phyloP scores from a whole-genome alignment of 2,113 vertebrate genomes.

The Atherinomorus stipes region DNA sequence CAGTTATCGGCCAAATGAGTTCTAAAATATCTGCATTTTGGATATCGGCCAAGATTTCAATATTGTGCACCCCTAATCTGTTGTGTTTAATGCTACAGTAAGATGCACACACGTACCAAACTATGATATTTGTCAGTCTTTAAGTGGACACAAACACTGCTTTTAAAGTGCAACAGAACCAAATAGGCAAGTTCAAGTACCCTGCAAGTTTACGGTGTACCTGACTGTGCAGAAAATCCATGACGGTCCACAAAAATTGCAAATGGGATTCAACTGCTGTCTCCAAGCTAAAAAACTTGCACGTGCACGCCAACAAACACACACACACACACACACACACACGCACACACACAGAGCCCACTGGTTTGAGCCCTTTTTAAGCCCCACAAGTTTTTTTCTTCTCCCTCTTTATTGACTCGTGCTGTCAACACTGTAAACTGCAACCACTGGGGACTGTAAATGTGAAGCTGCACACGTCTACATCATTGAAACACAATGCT shows the following conservation, averaged over 20 bases:
- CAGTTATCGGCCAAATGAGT: too few relatives aligned
- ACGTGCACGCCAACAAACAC: not conserved
- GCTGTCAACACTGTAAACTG: not conserved
- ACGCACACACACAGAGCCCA: not conserved
- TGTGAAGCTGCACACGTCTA: constrained; percentile 22
- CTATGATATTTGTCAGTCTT: not conserved
- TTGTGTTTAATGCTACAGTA: too few relatives aligned
- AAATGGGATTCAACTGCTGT: too few relatives aligned
- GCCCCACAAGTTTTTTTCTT: constrained; percentile 35
- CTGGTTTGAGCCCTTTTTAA: constrained; percentile 39
- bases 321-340: not conserved
- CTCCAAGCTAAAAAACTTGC: not conserved
- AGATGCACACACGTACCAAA: not conserved
- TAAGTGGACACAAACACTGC: not conserved
- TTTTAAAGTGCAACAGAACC: constrained; percentile 49
- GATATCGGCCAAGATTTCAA: too few relatives aligned
- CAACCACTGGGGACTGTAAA: constrained; percentile 7
- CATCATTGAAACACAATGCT: constrained; percentile 19
- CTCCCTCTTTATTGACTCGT: constrained; percentile 47
- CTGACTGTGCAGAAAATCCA: constrained; percentile 8
- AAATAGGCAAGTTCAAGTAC: constrained; percentile 28
- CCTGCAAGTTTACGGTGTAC: constrained; percentile 9
- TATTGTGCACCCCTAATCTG: too few relatives aligned
- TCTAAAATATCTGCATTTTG: too few relatives aligned
- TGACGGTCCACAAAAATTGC: not conserved